Evolutionary conservation across 1,140 invertebrate genomes (phyloP).

Genomic region (Colletes latitarsis): DNA sequence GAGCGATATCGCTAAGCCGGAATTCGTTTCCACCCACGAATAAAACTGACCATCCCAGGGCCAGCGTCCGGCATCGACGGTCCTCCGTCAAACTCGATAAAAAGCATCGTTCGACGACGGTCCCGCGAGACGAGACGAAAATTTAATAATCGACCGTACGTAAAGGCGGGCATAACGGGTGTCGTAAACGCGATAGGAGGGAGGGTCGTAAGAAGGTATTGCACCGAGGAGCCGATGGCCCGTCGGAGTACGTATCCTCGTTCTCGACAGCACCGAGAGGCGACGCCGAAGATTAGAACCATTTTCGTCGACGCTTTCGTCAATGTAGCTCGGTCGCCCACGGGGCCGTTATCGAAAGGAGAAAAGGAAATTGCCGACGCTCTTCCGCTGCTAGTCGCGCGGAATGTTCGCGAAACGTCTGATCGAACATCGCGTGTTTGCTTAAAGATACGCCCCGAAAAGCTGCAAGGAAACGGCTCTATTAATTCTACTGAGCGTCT

Average conservation of each 20-base stretch:
- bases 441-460: no score
- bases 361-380: slow-evolving; percentile 25
- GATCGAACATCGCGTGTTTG: no score
- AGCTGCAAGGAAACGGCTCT: no score
- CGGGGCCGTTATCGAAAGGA: slow-evolving; percentile 29
- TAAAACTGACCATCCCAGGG: background rate
- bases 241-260: background rate
- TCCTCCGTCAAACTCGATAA: background rate
- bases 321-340: slow-evolving; percentile 31
- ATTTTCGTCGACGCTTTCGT: slow-evolving; percentile 31
- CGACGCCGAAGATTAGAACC: slow-evolving; percentile 46
- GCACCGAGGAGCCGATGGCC: background rate
- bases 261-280: background rate
- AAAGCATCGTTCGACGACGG: background rate
- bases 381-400: background rate
- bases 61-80: background rate
- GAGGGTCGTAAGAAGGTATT: slow-evolving; percentile 21
- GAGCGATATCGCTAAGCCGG: background rate
- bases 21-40: background rate
- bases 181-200: slow-evolving; percentile 40
- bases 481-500: no score
- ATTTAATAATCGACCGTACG: slow-evolving; percentile 44
- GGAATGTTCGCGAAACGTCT: no score
- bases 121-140: slow-evolving; percentile 17
- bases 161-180: slow-evolving; percentile 12